Base-by-base conservation (phyloP, 2,113 vertebrate species). In the Chascanopsetta lugubris region DNA sequence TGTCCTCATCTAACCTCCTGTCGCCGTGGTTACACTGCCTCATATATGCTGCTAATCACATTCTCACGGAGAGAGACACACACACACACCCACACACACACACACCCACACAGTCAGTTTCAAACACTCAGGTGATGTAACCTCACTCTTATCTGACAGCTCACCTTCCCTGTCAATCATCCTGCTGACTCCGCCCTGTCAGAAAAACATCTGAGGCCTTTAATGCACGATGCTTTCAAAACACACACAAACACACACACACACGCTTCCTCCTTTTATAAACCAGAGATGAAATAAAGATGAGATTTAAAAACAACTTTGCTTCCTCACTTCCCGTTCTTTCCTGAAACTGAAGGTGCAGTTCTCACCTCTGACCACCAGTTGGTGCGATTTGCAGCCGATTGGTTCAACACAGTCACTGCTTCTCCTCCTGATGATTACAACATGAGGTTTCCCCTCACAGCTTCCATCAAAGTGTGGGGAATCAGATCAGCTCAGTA, bases 151-250 rank as follows among this genome's bases (percentile, higher is more conserved):
- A 47, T 47, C 43, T 48, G 29, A 69, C 53, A 24, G n/a, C n/a
- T 46, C 53, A 38, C 24, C 6, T 7, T 15, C 17, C 17, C 13
- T 58, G 61, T 65, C 56, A 27, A 11, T 64, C 32, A 60, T n/a
- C 21, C 29, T 17, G 6, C 34, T 65, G 62, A 12, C 66, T 13
- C 61, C 50, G 40, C 74, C 70, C 56, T 59, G 36, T 30, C 22
- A 22, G 45, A 59, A 8, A 53, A 30, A 20, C 1, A 63, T 22
- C 10, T 56, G 53, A 64, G 58, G 61, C 61, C 40, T 27, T 59
- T 56, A 17, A 58, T 70, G 80, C 82, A 85, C 75, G 66, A 66
- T 2, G 61, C 77, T 63, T 67, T 69, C 36, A 5, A 13, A 10
- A 36, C 34, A 36, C 34, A 36, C 34, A 36, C 34, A 36, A 11